Percentiles rank a stretch among this genome's conserved stretches.
Conservation (phyloP, 2,113 vertebrate genomes). For the Ascaphus truei region DNA sequence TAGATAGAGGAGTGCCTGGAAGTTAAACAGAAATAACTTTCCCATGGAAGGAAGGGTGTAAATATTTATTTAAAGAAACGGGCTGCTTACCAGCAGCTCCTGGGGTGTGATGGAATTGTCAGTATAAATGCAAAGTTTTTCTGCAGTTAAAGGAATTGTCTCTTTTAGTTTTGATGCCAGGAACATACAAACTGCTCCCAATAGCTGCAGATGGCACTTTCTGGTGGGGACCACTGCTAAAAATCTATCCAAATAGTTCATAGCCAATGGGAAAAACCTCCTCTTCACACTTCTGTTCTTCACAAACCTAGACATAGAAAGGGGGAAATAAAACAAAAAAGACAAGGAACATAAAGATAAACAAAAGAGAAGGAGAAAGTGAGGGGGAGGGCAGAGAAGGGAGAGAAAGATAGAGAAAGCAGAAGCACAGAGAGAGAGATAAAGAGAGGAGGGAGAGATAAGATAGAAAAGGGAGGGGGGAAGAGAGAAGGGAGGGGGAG, state of each 20-base stretch:
- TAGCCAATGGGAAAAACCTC: conserved; percentile 94
- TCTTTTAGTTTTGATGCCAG: conserved; percentile 96
- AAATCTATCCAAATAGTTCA: conserved; percentile 98
- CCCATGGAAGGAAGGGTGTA: conserved; percentile 1
- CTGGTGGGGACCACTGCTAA: conserved; percentile 88
- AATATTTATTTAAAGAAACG: conserved; percentile 21
- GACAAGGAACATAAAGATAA: too few relatives aligned
- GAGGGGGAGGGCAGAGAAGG: background rate
- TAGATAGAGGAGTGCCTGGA: background rate
- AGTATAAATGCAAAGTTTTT: conserved; percentile 95
- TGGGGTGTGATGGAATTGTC: conserved; percentile 93
- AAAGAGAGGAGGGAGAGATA: background rate
- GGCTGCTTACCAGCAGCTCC: conserved; percentile 89
- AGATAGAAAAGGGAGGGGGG: too few relatives aligned
- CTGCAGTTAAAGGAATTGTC: conserved; percentile 90
- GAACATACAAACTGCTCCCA: conserved; percentile 96
- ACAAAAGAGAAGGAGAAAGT: background rate
- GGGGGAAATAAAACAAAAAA: too few relatives aligned
- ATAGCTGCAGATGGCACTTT: conserved; percentile 89
- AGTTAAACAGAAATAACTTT: conserved; percentile 8
- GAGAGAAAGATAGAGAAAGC: background rate
- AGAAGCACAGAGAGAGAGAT: background rate
- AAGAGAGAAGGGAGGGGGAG: too few relatives aligned
- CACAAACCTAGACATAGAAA: conserved; percentile 90
- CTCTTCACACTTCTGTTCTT: conserved; percentile 96